Conservation (phyloP, 2,113 vertebrate genomes). For the Gymnarchus niloticus region DNA sequence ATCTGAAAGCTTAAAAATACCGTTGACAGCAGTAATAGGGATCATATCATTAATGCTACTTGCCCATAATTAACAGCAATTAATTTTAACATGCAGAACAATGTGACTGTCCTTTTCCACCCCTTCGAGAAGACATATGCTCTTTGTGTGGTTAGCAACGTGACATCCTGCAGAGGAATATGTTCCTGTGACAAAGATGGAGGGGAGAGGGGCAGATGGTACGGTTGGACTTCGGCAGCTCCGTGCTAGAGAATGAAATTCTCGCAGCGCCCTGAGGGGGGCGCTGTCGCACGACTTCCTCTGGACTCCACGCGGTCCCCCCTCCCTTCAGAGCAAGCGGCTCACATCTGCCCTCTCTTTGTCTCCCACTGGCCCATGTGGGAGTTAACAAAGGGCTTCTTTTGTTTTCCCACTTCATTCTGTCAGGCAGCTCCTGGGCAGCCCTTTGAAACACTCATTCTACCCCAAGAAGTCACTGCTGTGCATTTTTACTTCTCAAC, state of each 20-base stretch:
- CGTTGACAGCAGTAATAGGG: neutral
- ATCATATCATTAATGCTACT: neutral
- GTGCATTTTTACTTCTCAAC: neutral
- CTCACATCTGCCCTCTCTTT: constrained; percentile 11
- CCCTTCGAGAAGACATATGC: constrained; percentile 16
- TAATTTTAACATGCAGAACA: constrained; percentile 14
- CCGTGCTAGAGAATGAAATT: neutral
- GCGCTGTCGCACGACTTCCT: neutral
- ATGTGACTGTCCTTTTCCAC: neutral
- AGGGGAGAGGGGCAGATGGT: constrained; percentile 1
- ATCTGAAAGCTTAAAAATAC: neutral
- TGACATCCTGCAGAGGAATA: constrained; percentile 8
- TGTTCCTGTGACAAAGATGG: constrained; percentile 7
- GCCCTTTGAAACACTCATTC: neutral
- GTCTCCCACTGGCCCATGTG: neutral
- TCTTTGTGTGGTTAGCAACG: constrained; percentile 11
- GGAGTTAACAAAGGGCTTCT: neutral
- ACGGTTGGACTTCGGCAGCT: neutral
- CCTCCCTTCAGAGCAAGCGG: neutral
- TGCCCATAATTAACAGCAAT: constrained; percentile 11
- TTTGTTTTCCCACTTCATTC: neutral
- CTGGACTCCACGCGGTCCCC: neutral
- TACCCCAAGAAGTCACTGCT: neutral
- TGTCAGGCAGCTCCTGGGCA: neutral
- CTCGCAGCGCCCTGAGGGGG: neutral